Base-by-base conservation (phyloP, 2,888 invertebrate species). In the Smittia sp. region DNA sequence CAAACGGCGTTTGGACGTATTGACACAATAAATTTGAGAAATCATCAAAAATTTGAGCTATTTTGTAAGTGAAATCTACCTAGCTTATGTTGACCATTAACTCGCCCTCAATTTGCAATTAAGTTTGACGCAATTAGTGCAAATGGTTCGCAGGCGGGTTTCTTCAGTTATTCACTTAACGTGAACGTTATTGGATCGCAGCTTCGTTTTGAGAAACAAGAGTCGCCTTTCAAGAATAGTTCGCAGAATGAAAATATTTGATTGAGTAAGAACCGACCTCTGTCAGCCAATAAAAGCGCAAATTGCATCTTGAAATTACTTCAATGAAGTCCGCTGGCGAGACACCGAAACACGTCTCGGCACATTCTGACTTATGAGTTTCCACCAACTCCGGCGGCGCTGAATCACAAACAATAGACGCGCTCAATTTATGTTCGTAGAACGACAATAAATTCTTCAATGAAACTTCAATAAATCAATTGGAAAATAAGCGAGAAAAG, bases 361-460 rank as follows among this genome's bases (percentile, higher is more conserved):
- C 2, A 3, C 46, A 46, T 11, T 46, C n/a, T 58, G 58, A 58
- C 6, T 20, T 58, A 58, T 63, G 24, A 63, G 27, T 25, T 63
- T 25, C 20, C 27, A 63, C 9, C 1, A 9, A n/a, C 3, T n/a
- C n/a, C 38, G 18, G 11, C 39, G 4, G 32, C 18, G 20, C 20
- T 39, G 3, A 67, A 41, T 22, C 4, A 9, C 39, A 22, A 67
- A 67, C 67, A 67, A 67, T 67, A 41, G 67, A 67, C 22, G 22
- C 24, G 13, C 15, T 7, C 39, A 41, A 70, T 70, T 70, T 70
- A 70, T 27, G 25, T 46, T 18, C 18, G 9, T n/a, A n/a, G 27
- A 18, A 54, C 18, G 27, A 25, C 54, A 54, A 70, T 70, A 70
- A 70, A 70, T 70, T 20, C 20, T 52, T 32, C 27, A 70, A 70